Conservation (phyloP, 2,797 vertebrate species). For the Leptodactylus fallax region DNA sequence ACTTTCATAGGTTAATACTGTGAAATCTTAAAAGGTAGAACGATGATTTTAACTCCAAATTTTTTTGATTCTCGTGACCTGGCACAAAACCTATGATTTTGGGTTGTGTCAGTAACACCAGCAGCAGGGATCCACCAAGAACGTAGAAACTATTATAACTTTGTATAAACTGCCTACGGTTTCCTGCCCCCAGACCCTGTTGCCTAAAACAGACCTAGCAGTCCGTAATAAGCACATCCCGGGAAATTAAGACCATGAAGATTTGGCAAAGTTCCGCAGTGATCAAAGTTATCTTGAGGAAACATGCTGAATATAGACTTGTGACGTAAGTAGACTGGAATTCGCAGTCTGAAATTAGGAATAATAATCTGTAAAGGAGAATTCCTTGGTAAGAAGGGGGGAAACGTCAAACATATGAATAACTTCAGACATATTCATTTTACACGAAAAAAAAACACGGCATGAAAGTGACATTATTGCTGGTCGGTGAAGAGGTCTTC, state of each 20-base stretch:
- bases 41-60: background rate
- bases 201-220: constrained; percentile 7
- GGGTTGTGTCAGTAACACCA: background rate
- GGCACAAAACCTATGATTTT: background rate
- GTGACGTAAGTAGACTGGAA: constrained; percentile 5
- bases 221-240: background rate
- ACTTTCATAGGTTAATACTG: too few relatives aligned
- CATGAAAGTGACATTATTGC: background rate
- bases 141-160: background rate
- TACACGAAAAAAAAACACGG: background rate
- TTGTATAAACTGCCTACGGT: background rate
- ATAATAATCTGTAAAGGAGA: constrained; percentile 5
- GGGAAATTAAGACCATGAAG: constrained; percentile 4
- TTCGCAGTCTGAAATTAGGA: constrained; percentile 15
- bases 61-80: background rate
- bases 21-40: background rate
- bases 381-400: background rate
- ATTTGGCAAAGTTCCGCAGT: background rate
- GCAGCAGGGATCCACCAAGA: background rate
- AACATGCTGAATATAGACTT: constrained; percentile 39
- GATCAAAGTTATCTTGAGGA: constrained; percentile 42
- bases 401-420: background rate
- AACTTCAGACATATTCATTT: background rate
- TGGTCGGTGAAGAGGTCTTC: background rate
- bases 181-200: background rate